A percentile compares a stretch with the other conserved stretches of the same genome.
phyloP scores from a whole-genome alignment of 2,888 invertebrate genomes.

The Scaptomyza tumidula region DNA sequence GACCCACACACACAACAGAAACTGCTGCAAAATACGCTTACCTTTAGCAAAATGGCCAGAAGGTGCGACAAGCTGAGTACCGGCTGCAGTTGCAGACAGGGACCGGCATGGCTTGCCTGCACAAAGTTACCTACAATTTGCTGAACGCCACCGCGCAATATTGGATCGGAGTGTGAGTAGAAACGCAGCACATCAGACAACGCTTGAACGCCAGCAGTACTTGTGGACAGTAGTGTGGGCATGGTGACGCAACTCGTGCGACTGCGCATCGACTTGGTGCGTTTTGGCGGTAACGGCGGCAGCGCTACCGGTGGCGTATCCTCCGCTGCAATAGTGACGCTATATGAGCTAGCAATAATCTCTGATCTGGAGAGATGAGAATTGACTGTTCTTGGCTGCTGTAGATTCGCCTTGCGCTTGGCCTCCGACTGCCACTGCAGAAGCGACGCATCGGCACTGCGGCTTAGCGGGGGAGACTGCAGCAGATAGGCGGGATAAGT shows the following conservation, averaged over 20 bases:
- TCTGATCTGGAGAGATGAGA: slow-evolving; percentile 80
- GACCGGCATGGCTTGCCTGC: slow-evolving; percentile 69
- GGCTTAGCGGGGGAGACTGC: slow-evolving; percentile 71
- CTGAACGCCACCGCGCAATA: slow-evolving; percentile 83
- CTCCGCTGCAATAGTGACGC: slow-evolving; percentile 66
- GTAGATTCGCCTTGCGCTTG: slow-evolving; percentile 5
- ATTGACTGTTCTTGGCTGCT: slow-evolving; percentile 41
- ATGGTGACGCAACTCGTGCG: slow-evolving; percentile 23
- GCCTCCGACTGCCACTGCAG: slow-evolving; percentile 56
- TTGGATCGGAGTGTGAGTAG: slow-evolving; percentile 83
- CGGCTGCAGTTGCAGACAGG: slow-evolving; percentile 54
- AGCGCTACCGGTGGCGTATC: slow-evolving; percentile 71
- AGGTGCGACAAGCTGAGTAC: slow-evolving; percentile 79
- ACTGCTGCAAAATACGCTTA: slow-evolving; percentile 49
- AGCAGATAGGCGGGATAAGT: slow-evolving; percentile 77
- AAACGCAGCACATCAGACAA: slow-evolving; percentile 82
- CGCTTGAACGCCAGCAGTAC: slow-evolving; percentile 42
- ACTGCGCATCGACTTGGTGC: slow-evolving; percentile 80
- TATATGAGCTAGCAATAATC: slow-evolving; percentile 73
- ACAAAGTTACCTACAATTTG: slow-evolving; percentile 83
- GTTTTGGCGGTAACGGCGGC: slow-evolving; percentile 75
- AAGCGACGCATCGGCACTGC: slow-evolving; percentile 81
- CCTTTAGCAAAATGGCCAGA: slow-evolving; percentile 83
- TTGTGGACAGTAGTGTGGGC: slow-evolving; percentile 4
- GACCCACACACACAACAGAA: background rate